Base-by-base conservation (phyloP, 2,797 vertebrate species). In the Coregonus ussuriensis region DNA sequence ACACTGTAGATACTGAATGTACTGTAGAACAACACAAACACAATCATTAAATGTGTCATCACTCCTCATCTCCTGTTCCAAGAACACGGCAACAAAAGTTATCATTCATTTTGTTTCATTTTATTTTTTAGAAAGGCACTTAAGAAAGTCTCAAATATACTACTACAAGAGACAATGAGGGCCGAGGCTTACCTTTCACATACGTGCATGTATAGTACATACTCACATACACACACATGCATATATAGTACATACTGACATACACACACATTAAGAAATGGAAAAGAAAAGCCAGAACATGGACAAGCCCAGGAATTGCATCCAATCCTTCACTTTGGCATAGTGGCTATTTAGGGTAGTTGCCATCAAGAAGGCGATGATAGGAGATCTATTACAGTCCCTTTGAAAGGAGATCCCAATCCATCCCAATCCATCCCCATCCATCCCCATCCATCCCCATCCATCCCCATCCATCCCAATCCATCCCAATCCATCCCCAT, bases 41-140 rank as follows among this genome's bases (percentile, higher is more conserved):
- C 15, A 16, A 1, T 54, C 52, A 16, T 54, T 18, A 56, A 16
- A 18, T 1, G 16, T 54, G 53, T 54, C 4, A 0, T 54, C 53
- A 56, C 56, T n/a, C 2, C 0, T 59, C 56, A 15, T 35, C 51
- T 6, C 6, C 71, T 71, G 56, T 77, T 69, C 35, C 59, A 86
- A 76, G 1, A 25, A 72, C 1, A 9, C 11, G 3, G 5, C 31
- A n/a, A 35, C 35, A 69, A 13, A 69, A 35, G 18, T 62, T 51
- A 52, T 47, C n/a, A 21, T 52, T 33, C 3, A 3, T 37, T 52
- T 15, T 2, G n/a, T 83, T 92, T 88, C 89, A 90, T 89, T 93
- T 89, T 54, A 89, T 86, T 91, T 51, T 37, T 31, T 66, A 87
- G 73, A 84, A 81, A 81, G 53, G 4, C 16, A 59, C 31, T 75